A percentile compares a stretch with the other conserved stretches of the same genome.
phyloP scores from a whole-genome alignment of 2,113 vertebrate genomes.

The Cyphomyrus plagiostoma region DNA sequence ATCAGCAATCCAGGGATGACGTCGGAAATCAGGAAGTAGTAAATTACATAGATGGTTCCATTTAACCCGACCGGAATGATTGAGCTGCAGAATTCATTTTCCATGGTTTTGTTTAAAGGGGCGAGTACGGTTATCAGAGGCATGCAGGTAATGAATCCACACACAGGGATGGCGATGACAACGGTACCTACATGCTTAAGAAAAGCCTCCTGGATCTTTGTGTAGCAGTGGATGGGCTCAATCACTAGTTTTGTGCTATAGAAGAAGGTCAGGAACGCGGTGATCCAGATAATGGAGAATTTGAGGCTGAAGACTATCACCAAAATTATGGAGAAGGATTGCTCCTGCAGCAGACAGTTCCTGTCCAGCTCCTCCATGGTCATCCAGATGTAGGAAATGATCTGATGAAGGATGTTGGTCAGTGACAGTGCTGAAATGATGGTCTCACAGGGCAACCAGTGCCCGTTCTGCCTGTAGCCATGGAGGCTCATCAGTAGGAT shows the following conservation, averaged over 20 bases:
- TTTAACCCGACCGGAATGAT: slow-evolving; percentile 7
- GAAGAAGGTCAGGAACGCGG: slow-evolving; percentile 60
- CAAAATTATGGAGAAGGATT: slow-evolving; percentile 38
- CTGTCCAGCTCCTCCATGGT: slow-evolving; percentile 50
- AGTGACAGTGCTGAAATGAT: slow-evolving; percentile 51
- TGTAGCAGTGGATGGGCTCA: slow-evolving; percentile 54
- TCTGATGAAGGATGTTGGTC: slow-evolving; percentile 44
- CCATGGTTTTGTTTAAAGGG: slow-evolving; percentile 11
- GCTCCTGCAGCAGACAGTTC: slow-evolving; percentile 29
- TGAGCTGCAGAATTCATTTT: slow-evolving; percentile 41
- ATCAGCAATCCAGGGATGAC: slow-evolving; percentile 57
- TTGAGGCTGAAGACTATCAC: slow-evolving; percentile 49
- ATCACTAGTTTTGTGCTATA: slow-evolving; percentile 64
- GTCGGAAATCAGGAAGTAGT: slow-evolving; percentile 49
- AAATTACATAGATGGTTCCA: slow-evolving; percentile 39
- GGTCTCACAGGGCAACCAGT: slow-evolving; percentile 51
- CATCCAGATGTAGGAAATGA: slow-evolving; percentile 56
- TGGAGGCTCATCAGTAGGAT: slow-evolving; percentile 51
- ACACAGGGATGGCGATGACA: slow-evolving; percentile 45
- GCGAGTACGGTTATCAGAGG: slow-evolving; percentile 45
- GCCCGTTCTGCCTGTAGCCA: slow-evolving; percentile 44
- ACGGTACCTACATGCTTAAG: slow-evolving; percentile 49
- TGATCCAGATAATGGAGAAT: slow-evolving; percentile 61
- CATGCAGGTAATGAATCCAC: slow-evolving; percentile 43
- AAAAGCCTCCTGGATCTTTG: slow-evolving; percentile 48